Evolutionary conservation across 2,113 vertebrate genomes (phyloP), one percentile per base, ranked within the genome.

Genomic region (Neodon shergylaensis): DNA sequence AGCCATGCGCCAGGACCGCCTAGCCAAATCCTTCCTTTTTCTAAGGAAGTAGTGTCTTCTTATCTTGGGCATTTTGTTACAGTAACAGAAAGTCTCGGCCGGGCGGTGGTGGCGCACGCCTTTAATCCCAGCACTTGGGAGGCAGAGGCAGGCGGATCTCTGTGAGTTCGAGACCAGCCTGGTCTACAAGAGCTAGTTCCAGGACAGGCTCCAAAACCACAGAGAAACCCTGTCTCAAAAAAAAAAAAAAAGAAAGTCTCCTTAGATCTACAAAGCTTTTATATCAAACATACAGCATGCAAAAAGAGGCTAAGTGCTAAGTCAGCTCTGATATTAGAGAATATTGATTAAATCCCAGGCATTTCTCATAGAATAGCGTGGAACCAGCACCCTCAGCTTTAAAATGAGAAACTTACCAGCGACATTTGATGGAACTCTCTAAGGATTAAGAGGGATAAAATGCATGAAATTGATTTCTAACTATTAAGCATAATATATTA

Each of bases 381-480:
- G 13, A 91, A 66, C 87, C 94, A 76, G 39, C 70, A 8, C 74
- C 33, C 47, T 86, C 63, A 61, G n/a, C n/a, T 89, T 88, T 92
- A 90, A 79, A 87, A 78, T 63, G 61, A 90, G 3, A 52, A 13
- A 65, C 52, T 9, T 42, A 89, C 10, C 58, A 85, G 13, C 66
- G 63, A 86, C 28, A 76, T 33, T 70, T 91, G 58, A 88, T 88
- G 11, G 7, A 52, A 47, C 14, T 8, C 6, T 73, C 47, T 92
- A 54, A 94, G 36, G 36, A 90, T 31, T 89, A 70, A 91, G 33
- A 47, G n/a, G 95, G 49, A 81, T 58, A 28, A 52, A 33, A 89
- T 33, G 39, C 49, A 83, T 81, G 24, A 90, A 90, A 88, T 26
- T 63, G 54, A 78, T 85, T 92, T 87, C 47, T 88, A 95, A 90